A percentile compares a stretch with the other conserved stretches of the same genome.
These are phyloP conservation scores for Agrotis exclamationis DNA, from an alignment of 2,888 invertebrate species.

Conservation along the genomic window DNA sequence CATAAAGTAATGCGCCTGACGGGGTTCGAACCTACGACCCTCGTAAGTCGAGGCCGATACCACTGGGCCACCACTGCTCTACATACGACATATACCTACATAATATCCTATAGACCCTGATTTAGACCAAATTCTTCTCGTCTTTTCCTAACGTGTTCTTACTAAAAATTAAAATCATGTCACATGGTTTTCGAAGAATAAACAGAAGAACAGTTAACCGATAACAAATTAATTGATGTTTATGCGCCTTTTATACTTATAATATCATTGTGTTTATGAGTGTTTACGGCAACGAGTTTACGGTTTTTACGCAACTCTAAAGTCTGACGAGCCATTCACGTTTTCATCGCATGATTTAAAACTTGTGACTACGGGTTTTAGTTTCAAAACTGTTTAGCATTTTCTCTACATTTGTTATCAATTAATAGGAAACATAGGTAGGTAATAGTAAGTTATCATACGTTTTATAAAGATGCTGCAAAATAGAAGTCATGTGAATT, in stretches of 20 bases:
- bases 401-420: background rate
- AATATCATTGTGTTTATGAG: no score
- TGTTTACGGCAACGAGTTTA: no score
- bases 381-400: background rate
- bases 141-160: background rate
- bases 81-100: no score
- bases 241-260: no score
- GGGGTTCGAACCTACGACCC: no score
- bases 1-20: no score
- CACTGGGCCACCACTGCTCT: no score
- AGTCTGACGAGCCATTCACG: slow-evolving; percentile 2
- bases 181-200: slow-evolving; percentile 24
- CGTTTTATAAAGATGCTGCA: background rate
- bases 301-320: slow-evolving; percentile 12
- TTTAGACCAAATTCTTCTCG: background rate
- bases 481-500: background rate
- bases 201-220: slow-evolving; percentile 16
- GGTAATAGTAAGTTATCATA: background rate
- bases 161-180: background rate
- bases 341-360: slow-evolving; percentile 25
- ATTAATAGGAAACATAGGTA: background rate
- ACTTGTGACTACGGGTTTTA: background rate
- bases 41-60: no score
- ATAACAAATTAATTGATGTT: slow-evolving; percentile 15
- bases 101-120: no score